These are phyloP conservation scores for Octopus bimaculoides DNA, from an alignment of 1,140 invertebrate species.

Conservation along the genomic window DNA sequence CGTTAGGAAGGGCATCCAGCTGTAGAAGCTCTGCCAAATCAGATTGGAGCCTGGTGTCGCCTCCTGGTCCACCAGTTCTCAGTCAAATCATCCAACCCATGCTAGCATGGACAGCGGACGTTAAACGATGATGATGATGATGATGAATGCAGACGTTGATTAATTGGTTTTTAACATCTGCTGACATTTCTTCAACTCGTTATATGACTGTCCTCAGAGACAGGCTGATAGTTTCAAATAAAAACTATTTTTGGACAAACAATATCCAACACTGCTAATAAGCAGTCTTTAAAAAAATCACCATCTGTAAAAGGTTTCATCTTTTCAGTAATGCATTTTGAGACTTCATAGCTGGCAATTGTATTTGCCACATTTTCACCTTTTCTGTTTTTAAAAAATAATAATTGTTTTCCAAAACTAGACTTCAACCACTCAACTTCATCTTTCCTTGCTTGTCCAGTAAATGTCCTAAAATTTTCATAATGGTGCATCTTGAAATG, in stretches of 20 bases:
- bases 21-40: no score
- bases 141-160: background rate
- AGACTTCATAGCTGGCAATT: background rate
- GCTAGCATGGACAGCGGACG: no score
- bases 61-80: no score
- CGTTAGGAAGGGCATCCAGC: no score
- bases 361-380: constrained; percentile 1
- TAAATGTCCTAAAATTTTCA: constrained; percentile 1
- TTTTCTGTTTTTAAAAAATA: background rate
- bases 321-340: constrained; percentile 1
- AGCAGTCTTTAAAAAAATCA: background rate
- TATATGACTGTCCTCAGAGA: constrained; percentile 2
- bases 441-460: constrained; percentile 6
- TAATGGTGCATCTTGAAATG: background rate
- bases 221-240: constrained; percentile 1
- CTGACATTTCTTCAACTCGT: constrained; percentile 7
- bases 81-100: no score
- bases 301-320: constrained; percentile 7
- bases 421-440: background rate
- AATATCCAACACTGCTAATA: constrained; percentile 4
- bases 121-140: no score
- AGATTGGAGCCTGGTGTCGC: no score
- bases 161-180: constrained; percentile 4
- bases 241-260: background rate
- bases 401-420: constrained; percentile 1